Conservation (phyloP, 2,888 invertebrate species). For the Blastobasis adustella region DNA sequence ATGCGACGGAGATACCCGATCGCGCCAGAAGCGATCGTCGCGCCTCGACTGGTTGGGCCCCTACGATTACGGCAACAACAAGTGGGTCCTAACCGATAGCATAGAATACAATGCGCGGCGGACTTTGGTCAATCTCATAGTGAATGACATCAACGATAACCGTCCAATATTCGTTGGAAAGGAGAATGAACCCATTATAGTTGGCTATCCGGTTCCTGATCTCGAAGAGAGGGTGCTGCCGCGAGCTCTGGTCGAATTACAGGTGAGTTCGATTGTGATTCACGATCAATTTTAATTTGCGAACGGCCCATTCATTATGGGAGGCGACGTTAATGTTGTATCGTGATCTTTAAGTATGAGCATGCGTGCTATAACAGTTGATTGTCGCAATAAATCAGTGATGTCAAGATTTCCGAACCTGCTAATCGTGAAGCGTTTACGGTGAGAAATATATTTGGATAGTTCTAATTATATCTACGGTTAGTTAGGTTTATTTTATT, state of each 20-base stretch:
- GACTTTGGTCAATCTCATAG: constrained; percentile 62
- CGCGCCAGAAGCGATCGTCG: constrained; percentile 39
- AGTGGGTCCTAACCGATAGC: constrained; percentile 56
- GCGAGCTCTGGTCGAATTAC: constrained; percentile 52
- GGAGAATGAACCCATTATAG: constrained; percentile 44
- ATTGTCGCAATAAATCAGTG: too few relatives aligned
- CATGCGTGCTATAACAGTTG: too few relatives aligned
- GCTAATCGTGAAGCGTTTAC: too few relatives aligned
- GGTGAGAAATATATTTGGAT: too few relatives aligned
- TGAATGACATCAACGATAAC: constrained; percentile 73
- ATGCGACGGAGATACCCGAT: constrained; percentile 32
- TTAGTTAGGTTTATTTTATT: too few relatives aligned
- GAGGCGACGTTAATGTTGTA: background rate
- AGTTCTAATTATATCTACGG: too few relatives aligned
- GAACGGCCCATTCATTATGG: background rate
- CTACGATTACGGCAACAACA: constrained; percentile 49
- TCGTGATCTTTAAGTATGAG: too few relatives aligned
- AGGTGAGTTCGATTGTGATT: constrained; percentile 39
- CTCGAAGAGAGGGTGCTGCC: constrained; percentile 53
- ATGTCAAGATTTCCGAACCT: too few relatives aligned
- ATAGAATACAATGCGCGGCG: constrained; percentile 48
- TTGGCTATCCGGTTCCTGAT: constrained; percentile 61
- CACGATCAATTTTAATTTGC: background rate
- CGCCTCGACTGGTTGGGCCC: constrained; percentile 33
- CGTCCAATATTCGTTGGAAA: constrained; percentile 55